Evolutionary conservation across 2,888 invertebrate genomes (phyloP), one percentile per base, ranked within the genome.

Genomic region (Amblyteles armatorius): DNA sequence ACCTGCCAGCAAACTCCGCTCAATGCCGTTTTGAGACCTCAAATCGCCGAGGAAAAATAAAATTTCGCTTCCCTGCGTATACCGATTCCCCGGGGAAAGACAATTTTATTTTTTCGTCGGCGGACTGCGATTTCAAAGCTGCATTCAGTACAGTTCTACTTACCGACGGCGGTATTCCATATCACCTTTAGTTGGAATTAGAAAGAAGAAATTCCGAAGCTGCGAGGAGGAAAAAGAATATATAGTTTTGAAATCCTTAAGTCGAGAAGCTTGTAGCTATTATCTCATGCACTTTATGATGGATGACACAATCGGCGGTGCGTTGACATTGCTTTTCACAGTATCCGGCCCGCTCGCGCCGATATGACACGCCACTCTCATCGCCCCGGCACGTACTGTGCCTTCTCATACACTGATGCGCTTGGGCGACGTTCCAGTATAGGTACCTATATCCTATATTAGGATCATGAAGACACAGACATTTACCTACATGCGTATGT

Each of bases 281-380:
- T 91, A 91, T 91, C 89, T 90, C 90, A 90, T 85, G 81, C 85
- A 44, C n/a, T 22, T 85, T 88, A 88, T 90, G 90, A 90, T 88
- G 85, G 88, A 91, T 91, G 90, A 90, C 90, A 90, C 91, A 89
- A 90, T 90, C 89, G 89, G 26, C 33, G 90, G 91, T 90, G 88
- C 91, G 88, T 90, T 91, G 90, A 91, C 91, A 91, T 90, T 90
- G 86, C 88, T 86, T 90, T 89, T 88, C 86, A 79, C 82, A 85
- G 87, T 89, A 90, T 90, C 89, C 88, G 88, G 52, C 69, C 71
- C 33, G 11, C 60, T 68, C 44, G n/a, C 48, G 65, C 55, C 69
- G 13, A 72, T 73, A 33, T 72, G 50, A 44, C 63, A 72, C 60
- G 72, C 79, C 65, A 55, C 77, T 71, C 63, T 77, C 82, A 40